Evolutionary conservation across 1,140 invertebrate genomes (phyloP).

Genomic region (Polypedilum pembai): DNA sequence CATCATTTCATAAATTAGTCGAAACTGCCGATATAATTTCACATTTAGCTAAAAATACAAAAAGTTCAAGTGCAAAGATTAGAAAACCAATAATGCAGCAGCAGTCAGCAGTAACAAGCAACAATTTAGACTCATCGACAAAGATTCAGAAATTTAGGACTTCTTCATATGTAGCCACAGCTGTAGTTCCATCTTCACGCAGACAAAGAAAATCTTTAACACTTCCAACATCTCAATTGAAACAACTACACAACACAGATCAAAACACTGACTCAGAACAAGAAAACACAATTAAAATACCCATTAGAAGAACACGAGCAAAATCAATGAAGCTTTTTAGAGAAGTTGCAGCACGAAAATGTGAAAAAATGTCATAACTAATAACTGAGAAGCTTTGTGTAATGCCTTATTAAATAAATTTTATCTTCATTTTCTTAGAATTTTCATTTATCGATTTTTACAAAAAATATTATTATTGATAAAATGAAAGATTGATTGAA

Average conservation of each 20-base stretch:
- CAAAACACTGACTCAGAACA: neutral
- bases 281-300: neutral
- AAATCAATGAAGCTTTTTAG: neutral
- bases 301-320: neutral
- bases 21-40: constrained; percentile 19
- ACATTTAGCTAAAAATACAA: constrained; percentile 25
- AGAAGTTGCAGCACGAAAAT: neutral
- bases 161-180: constrained; percentile 50
- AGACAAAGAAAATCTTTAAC: neutral
- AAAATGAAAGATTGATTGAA: neutral
- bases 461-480: neutral
- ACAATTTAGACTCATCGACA: neutral
- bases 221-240: neutral
- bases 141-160: constrained; percentile 47
- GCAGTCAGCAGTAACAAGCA: neutral
- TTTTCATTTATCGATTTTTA: constrained; percentile 7
- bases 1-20: neutral
- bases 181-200: constrained; percentile 37
- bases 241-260: neutral
- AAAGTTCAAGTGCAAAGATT: constrained; percentile 26
- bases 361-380: constrained; percentile 22
- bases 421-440: neutral
- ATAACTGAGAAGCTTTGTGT: neutral
- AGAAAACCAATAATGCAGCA: neutral
- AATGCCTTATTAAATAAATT: neutral